Conservation (phyloP, 2,888 invertebrate species). For the Apotomis turbidana region DNA sequence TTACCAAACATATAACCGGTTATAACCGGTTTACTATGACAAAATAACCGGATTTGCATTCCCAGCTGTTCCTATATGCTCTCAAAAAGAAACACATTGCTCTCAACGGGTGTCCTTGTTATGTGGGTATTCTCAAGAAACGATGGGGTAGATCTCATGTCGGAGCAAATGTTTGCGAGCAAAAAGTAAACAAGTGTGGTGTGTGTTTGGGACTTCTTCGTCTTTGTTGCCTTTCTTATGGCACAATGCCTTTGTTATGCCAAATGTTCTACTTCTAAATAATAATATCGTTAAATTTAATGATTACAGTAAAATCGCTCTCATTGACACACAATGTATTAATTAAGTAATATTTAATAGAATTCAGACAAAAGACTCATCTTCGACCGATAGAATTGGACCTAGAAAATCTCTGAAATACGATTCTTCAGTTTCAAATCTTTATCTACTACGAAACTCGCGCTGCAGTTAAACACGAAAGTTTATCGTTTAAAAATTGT, state of each 20-base stretch:
- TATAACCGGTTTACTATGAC: too few relatives aligned
- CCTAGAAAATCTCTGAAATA: neutral
- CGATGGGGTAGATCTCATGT: conserved; percentile 7
- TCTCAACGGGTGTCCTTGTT: too few relatives aligned
- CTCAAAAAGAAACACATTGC: too few relatives aligned
- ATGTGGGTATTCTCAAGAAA: neutral
- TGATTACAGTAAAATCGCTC: too few relatives aligned
- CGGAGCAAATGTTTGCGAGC: conserved; percentile 21
- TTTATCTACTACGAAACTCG: neutral
- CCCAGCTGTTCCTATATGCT: too few relatives aligned
- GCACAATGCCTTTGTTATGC: conserved; percentile 16
- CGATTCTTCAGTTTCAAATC: neutral
- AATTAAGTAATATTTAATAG: too few relatives aligned
- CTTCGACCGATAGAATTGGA: neutral
- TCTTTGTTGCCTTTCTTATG: neutral
- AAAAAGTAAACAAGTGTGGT: conserved; percentile 29
- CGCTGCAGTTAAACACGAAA: conserved; percentile 27
- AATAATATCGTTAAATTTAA: too few relatives aligned
- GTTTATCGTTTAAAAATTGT: conserved; percentile 36
- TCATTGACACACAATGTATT: too few relatives aligned
- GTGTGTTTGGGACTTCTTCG: conserved; percentile 12
- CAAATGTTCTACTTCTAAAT: neutral
- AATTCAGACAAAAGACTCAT: neutral
- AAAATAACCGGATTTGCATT: too few relatives aligned
- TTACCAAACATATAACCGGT: too few relatives aligned